Evolutionary conservation across 2,797 vertebrate genomes (phyloP).

Genomic region (Mallotus villosus): DNA sequence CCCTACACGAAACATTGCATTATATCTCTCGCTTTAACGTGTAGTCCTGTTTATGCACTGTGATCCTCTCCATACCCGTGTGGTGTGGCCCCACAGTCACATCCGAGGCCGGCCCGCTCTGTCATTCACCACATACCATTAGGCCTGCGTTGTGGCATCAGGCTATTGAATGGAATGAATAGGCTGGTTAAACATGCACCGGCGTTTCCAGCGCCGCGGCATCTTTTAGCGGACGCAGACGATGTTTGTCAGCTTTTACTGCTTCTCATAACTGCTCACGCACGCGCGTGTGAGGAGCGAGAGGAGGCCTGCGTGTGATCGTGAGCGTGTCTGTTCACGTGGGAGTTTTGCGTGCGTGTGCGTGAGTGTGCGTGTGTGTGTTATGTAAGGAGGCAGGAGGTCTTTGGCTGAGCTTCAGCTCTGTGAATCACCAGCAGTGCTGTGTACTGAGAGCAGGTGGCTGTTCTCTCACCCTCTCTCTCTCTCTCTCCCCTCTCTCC

Average conservation of each 20-base stretch:
- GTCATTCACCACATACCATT: not conserved
- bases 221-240: not conserved
- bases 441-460: conserved; percentile 17
- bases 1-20: conserved; percentile 20
- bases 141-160: not conserved
- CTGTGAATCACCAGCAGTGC: conserved; percentile 15
- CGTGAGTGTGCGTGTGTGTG: not conserved
- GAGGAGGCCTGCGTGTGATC: not conserved
- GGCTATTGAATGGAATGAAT: not conserved
- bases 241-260: not conserved
- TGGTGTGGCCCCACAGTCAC: not conserved
- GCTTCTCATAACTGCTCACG: not conserved
- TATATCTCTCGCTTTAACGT: conserved; percentile 9
- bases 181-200: not conserved
- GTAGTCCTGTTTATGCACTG: conserved; percentile 18
- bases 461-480: conserved; percentile 13
- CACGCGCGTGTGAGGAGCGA: not conserved
- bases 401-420: conserved; percentile 6
- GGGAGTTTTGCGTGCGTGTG: not conserved
- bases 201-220: not conserved
- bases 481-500: not conserved
- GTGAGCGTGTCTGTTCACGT: not conserved
- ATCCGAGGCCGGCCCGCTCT: not conserved
- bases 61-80: conserved; percentile 14
- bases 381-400: conserved; percentile 24